Evolutionary conservation across 2,888 invertebrate genomes (phyloP), one percentile per base, ranked within the genome.

Genomic region (Sminthurides aquaticus): DNA sequence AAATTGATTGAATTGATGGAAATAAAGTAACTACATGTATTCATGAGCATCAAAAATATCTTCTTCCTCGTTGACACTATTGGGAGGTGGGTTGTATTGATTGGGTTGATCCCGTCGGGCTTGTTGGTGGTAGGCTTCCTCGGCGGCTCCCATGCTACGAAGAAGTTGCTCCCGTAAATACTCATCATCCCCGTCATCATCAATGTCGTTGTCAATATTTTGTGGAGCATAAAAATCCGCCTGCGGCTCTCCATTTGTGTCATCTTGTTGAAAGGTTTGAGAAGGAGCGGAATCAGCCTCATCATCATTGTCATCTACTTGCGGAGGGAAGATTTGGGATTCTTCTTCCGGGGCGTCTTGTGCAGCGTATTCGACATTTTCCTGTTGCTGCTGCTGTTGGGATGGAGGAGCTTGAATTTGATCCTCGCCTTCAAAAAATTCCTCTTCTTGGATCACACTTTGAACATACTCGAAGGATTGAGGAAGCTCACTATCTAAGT

Each of bases 21-120:
- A 52, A 52, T 52, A 52, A 52, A 52, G 52, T 5, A 52, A 52
- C 52, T 52, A 52, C 52, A 52, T 52, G 20, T 52, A 52, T 52
- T 52, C 52, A 52, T 52, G 52, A 52, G 52, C 52, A 52, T 52
- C 52, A 52, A 52, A 52, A 52, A 52, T 52, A 52, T 52, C 52
- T 8, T 52, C 52, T 8, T 52, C 52, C 15, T 52, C 52, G 18
- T 52, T 22, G 5, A 5, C 52, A 52, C 20, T n/a, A n/a, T n/a
- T n/a, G n/a, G n/a, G n/a, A n/a, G n/a, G n/a, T n/a, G n/a, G 20
- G 5, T 22, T 5, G 22, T 20, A 52, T 52, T 22, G 20, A 52
- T 52, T 22, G 5, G 20, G 20, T 20, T 52, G 18, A 22, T 52
- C 52, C 18, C 52, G 5, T 5, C 15, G 43, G 43, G 43, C 43